Base-by-base conservation (phyloP, 2,113 vertebrate species). In the Protobothrops flavoviridis region DNA sequence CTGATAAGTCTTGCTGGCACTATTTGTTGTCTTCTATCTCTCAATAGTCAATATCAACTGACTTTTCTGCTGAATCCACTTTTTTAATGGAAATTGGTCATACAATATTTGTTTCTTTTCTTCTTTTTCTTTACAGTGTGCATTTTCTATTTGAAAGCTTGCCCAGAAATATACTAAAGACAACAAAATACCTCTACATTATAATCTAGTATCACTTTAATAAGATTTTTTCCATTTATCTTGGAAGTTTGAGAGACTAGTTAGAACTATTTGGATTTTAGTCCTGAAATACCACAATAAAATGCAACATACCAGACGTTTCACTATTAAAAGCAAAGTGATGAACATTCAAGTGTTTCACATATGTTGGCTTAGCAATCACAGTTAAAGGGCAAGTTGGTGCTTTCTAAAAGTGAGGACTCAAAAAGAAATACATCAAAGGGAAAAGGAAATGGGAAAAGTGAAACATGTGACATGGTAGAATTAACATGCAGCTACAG, bases 321-420 rank as follows among this genome's bases (percentile, higher is more conserved):
- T 24, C 39, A 91, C 81, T 26, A 86, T 29, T 91, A 26, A 85
- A 48, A 57, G 74, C 33, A 45, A 56, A 43, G 23, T 11, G 29
- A 92, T 57, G 29, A 52, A 87, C 26, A 29, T n/a, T 56, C 52
- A 57, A 91, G 52, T 91, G 90, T 91, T 86, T 91, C 52, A 48
- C 69, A n/a, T 48, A 23, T n/a, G 24, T 87, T 91, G 39, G 55
- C 57, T 85, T 91, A 48, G 55, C 24, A 23, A 91, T 85, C 55
- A 91, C 57, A 91, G 90, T n/a, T 86, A 91, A 91, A 85, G 57
- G 17, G 24, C 81, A 91, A 26, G 13, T 86, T 86, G 74, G 81
- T 86, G 39, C 53, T 86, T 85, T 91, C 74, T 85, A 86, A 45
- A 55, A 85, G 13, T 3, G 17, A 85, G 6, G 33, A 29, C 10